Conservation (phyloP, 2,797 vertebrate genomes). For the Enteromius fasciolatus region DNA sequence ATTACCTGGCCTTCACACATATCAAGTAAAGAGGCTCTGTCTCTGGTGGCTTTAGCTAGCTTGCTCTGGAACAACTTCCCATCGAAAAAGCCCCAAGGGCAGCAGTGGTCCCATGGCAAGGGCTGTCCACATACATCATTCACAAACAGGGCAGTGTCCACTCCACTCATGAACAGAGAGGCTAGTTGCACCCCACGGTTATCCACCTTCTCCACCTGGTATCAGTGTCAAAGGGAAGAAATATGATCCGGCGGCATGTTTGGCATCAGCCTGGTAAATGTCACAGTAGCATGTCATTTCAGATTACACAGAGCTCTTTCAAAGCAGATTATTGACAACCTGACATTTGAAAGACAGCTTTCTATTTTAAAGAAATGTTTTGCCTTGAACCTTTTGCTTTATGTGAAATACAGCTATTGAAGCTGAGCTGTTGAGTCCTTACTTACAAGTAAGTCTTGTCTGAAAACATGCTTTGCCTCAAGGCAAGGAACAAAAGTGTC, state of each 20-base stretch:
- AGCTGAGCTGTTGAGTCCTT: not conserved
- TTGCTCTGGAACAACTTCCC: slow-evolving; percentile 94
- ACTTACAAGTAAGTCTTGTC: not conserved
- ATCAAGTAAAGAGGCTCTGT: slow-evolving; percentile 85
- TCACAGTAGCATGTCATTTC: slow-evolving; percentile 29
- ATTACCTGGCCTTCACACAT: slow-evolving; percentile 91
- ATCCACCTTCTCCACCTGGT: slow-evolving; percentile 91
- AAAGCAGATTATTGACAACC: slow-evolving; percentile 19
- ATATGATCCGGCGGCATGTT: not conserved
- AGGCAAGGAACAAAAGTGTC: not conserved
- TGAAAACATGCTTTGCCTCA: not conserved
- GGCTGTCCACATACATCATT: slow-evolving; percentile 94
- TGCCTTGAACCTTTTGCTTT: slow-evolving; percentile 1
- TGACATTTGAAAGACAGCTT: slow-evolving; percentile 14
- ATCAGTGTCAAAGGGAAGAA: slow-evolving; percentile 14
- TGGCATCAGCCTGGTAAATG: slow-evolving; percentile 22
- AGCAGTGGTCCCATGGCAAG: slow-evolving; percentile 93
- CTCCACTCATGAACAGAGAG: slow-evolving; percentile 90
- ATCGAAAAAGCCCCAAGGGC: slow-evolving; percentile 93
- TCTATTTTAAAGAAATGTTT: slow-evolving; percentile 4
- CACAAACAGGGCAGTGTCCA: slow-evolving; percentile 90
- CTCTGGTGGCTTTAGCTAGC: slow-evolving; percentile 83
- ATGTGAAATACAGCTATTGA: not conserved
- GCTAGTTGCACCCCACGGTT: slow-evolving; percentile 90
- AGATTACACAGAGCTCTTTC: slow-evolving; percentile 22